These are phyloP conservation scores for Eutolmus rufibarbis DNA, from an alignment of 2,888 invertebrate genomes.

Conservation along the genomic window DNA sequence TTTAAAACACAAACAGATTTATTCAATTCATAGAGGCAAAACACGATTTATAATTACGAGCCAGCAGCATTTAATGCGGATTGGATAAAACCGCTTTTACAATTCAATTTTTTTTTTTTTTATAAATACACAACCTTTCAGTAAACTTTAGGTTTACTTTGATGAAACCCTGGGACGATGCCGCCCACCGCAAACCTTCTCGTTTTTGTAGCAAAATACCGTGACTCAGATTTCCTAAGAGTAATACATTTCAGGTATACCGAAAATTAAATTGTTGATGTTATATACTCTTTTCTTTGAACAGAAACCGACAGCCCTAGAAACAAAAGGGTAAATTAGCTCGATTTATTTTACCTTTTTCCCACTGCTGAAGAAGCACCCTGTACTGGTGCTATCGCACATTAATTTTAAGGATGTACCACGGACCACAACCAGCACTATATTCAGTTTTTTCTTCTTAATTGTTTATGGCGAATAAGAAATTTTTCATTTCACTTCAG, in stretches of 20 bases:
- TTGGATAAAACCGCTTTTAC: background rate
- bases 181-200: background rate
- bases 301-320: background rate
- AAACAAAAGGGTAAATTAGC: background rate
- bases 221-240: background rate
- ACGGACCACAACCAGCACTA: background rate
- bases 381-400: constrained; percentile 76
- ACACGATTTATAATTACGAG: background rate
- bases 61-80: background rate
- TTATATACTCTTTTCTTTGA: background rate
- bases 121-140: background rate
- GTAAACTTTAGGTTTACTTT: background rate
- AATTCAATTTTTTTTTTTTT: background rate
- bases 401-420: constrained; percentile 60
- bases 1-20: background rate
- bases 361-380: constrained; percentile 69
- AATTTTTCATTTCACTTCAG: constrained; percentile 26
- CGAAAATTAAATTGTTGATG: background rate
- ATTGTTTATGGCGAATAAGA: background rate
- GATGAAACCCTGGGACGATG: background rate
- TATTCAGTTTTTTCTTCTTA: background rate
- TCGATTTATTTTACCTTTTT: constrained; percentile 47
- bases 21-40: background rate
- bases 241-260: background rate
- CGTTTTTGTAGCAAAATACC: background rate